Base-by-base conservation (phyloP, 2,888 invertebrate genomes). In the Dynastes tityus region DNA sequence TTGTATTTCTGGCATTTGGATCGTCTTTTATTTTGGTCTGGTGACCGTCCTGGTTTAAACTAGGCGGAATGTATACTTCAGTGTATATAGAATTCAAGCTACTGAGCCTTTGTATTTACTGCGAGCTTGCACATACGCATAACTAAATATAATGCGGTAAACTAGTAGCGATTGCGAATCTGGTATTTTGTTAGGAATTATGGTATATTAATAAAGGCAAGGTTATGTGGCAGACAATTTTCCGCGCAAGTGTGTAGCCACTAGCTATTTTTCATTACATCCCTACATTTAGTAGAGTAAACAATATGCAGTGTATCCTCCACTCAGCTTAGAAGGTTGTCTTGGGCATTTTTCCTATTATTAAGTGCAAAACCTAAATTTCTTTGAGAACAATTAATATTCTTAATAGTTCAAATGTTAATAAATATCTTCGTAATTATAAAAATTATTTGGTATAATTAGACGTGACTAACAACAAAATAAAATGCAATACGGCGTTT, bases 1-100 rank as follows among this genome's bases (percentile, higher is more conserved):
- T 29, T 29, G 29, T 61, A 27, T 61, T 61, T 63, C 63, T 63
- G 32, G 63, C 32, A 63, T 63, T 63, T 32, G 11, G 63, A 32
- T 32, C 32, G 32, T 63, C 63, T 63, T 63, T 63, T 63, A 63
- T 63, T 63, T 63, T 11, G 29, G 63, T 63, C 63, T 63, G 63
- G 63, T 29, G 27, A 63, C 63, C 29, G 27, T 63, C 29, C 32
- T 32, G 11, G 32, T 63, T 63, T 32, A 63, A n/a, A 63, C 27
- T 63, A 63, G 29, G 32, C 5, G 63, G 29, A 63, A 63, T 8
- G 63, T 2, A 63, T n/a, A 32, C 32, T 32, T 29, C 29, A 32
- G 29, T n/a, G 63, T 63, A 32, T 13, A 32, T 32, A 63, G 29
- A 27, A 9, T 22, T 22, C 22, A 32, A 29, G 32, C 29, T 32